Percentiles rank a stretch among this genome's conserved stretches.
Conservation (phyloP, 2,797 vertebrate genomes). For the Ptychobarbus kaznakovi region DNA sequence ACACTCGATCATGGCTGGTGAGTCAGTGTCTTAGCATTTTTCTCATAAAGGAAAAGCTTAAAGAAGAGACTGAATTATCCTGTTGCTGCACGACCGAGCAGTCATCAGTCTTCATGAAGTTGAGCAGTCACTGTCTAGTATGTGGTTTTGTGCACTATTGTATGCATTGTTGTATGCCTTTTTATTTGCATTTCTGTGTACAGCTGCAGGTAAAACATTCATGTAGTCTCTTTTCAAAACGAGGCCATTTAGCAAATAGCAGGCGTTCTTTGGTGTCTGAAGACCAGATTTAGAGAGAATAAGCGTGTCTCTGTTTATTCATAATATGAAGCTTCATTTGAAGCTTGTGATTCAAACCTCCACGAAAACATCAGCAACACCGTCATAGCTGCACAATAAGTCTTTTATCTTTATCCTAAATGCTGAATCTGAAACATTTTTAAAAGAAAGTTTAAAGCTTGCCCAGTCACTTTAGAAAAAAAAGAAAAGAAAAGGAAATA, state of each 20-base stretch:
- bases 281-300: constrained; percentile 16
- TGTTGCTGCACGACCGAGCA: background rate
- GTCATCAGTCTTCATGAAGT: background rate
- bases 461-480: background rate
- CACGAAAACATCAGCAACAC: background rate
- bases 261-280: constrained; percentile 10
- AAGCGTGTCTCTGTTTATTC: constrained; percentile 6
- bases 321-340: background rate
- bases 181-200: background rate
- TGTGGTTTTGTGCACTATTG: constrained; percentile 9
- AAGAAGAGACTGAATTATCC: background rate
- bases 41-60: background rate
- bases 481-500: background rate
- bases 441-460: background rate
- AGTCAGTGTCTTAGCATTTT: background rate
- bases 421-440: background rate
- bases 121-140: background rate
- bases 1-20: background rate
- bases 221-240: background rate
- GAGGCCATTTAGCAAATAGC: background rate
- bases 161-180: background rate
- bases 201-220: background rate
- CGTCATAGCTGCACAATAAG: constrained; percentile 1
- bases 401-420: constrained; percentile 18
- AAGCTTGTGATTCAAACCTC: constrained; percentile 19